These are phyloP conservation scores for Trichoplusia ni DNA, from an alignment of 1,140 invertebrate genomes.

Conservation along the genomic window DNA sequence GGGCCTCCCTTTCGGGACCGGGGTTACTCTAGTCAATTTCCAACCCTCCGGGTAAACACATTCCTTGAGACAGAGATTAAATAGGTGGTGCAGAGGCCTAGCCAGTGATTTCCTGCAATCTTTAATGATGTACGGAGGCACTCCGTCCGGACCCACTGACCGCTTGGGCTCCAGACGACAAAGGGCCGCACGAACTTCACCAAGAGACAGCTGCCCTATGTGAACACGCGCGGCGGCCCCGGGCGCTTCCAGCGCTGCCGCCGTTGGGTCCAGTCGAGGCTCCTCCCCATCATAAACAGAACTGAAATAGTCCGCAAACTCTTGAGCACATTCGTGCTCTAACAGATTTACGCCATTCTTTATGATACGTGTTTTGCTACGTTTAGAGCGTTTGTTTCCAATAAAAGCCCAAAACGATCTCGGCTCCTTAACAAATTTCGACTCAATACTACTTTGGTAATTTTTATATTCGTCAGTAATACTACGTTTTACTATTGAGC, in stretches of 20 bases:
- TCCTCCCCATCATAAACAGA: not conserved
- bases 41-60: too few relatives aligned
- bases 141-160: too few relatives aligned
- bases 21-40: not conserved
- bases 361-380: not conserved
- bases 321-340: not conserved
- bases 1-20: not conserved
- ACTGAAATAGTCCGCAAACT: not conserved
- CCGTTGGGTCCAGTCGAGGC: not conserved
- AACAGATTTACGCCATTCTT: not conserved
- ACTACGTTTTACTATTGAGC: not conserved
- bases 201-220: not conserved
- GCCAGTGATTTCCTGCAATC: too few relatives aligned
- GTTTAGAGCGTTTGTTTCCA: not conserved
- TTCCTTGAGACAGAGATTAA: too few relatives aligned
- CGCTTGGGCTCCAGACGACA: not conserved
- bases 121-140: too few relatives aligned
- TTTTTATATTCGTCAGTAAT: not conserved
- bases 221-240: not conserved
- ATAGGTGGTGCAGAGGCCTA: too few relatives aligned
- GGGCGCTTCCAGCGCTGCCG: not conserved
- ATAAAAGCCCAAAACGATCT: not conserved
- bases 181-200: not conserved
- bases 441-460: not conserved
- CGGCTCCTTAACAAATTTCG: not conserved